These are phyloP conservation scores for Monopis laevigella DNA, from an alignment of 2,888 invertebrate species.

Conservation along the genomic window DNA sequence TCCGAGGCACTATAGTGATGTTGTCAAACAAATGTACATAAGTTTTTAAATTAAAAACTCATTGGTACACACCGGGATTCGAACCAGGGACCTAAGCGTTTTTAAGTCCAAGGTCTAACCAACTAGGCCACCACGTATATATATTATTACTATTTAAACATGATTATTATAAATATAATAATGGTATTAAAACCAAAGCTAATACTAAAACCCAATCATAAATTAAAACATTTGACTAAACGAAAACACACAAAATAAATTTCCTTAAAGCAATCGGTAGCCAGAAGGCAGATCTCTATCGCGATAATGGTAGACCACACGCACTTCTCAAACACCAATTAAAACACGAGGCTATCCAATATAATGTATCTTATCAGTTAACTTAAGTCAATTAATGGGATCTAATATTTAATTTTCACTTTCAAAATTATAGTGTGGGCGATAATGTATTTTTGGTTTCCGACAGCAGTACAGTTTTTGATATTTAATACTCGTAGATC, in stretches of 20 bases:
- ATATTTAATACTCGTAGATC: no score
- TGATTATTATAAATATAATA: neutral
- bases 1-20: no score
- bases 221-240: neutral
- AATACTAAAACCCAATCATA: neutral
- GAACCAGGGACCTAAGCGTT: no score
- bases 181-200: neutral
- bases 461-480: no score
- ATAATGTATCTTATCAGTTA: no score
- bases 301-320: constrained; percentile 1
- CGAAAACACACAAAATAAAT: neutral
- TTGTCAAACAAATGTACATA: no score
- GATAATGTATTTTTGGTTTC: neutral
- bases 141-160: no score
- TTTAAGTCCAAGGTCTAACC: no score
- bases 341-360: constrained; percentile 1
- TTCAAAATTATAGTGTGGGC: neutral
- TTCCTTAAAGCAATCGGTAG: neutral
- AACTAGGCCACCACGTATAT: no score
- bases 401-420: neutral
- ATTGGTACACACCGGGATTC: no score
- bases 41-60: no score
- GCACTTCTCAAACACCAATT: constrained; percentile 8
- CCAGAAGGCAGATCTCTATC: constrained; percentile 3
- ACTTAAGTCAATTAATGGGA: no score